Base-by-base conservation (phyloP, 2,888 invertebrate species). In the Leucania comma region DNA sequence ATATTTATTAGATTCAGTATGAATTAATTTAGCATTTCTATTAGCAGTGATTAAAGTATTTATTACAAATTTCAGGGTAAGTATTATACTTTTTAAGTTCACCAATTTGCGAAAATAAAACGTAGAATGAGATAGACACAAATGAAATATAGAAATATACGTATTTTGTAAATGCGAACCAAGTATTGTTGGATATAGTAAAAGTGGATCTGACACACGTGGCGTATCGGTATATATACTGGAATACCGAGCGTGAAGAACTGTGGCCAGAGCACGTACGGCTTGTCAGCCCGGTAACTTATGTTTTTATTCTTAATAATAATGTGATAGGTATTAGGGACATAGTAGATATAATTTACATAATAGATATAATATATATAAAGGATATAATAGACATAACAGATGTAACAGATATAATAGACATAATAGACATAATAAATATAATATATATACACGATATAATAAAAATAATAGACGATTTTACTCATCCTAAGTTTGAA, bases 131-230 rank as follows among this genome's bases (percentile, higher is more conserved):
- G 14, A 46, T 2, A 46, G 4, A 66, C 29, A n/a, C 66, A 46
- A 22, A 71, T 53, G 3, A 75, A 3, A 9, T 54, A 74, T 10
- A 65, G 3, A 35, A 1, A 20, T 10, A 70, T n/a, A 17, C 24
- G 14, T 1, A 17, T 35, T 26, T 35, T 26, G 53, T 53, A 24
- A 0, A 46, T 3, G 6, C 2, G 12, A 20, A 46, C 8, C 3
- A 46, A 26, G 26, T 46, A 75, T 38, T 46, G 26, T 29, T 17
- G 35, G 5, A 46, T 8, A 35, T 51, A 32, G 24, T 42, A 12
- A 14, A 0, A 1, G 24, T 51, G 9, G 12, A 17, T 24, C 8
- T 42, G 38, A 17, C 14, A 4, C 2, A 26, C 32, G 2, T 24
- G 17, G 20, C 1, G 14, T 1, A n/a, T 24, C 0, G 20, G 12